Evolutionary conservation across 1,140 invertebrate genomes (phyloP).

Genomic region (Saccostrea cuccullata): DNA sequence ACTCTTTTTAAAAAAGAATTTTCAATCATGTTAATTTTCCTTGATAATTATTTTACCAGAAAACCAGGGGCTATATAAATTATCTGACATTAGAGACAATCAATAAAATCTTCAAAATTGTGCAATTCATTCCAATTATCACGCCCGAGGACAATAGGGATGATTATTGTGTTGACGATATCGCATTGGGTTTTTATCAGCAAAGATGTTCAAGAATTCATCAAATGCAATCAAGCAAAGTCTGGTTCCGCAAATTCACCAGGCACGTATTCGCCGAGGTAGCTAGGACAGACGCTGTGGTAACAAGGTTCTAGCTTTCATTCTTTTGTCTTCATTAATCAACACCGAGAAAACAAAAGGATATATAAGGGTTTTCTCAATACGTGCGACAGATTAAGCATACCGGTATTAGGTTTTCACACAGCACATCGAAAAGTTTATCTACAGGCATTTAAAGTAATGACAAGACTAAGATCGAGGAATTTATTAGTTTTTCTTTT

Average conservation of each 20-base stretch:
- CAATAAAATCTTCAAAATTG: not conserved
- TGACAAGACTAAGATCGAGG: not conserved
- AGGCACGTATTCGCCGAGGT: not conserved
- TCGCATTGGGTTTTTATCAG: not conserved
- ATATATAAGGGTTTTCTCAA: not conserved
- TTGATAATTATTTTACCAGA: not conserved
- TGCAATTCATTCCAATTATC: constrained; percentile 31
- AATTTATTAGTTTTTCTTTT: not conserved
- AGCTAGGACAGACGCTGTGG: too few species aligned
- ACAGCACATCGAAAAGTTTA: not conserved
- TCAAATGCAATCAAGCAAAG: constrained; percentile 4
- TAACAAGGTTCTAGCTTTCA: not conserved
- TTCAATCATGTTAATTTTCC: not conserved
- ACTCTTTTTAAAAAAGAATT: too few species aligned
- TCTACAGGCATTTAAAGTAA: not conserved
- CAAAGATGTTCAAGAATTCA: constrained; percentile 14
- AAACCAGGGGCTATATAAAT: not conserved
- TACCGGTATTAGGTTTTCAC: not conserved
- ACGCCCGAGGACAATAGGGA: not conserved
- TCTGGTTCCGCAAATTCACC: not conserved
- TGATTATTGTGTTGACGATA: not conserved
- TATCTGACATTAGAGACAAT: constrained; percentile 1
- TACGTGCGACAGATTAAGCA: not conserved
- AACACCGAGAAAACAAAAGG: not conserved
- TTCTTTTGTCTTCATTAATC: not conserved